Conservation (phyloP, 2,888 invertebrate genomes). For the Rhagonycha lutea region DNA sequence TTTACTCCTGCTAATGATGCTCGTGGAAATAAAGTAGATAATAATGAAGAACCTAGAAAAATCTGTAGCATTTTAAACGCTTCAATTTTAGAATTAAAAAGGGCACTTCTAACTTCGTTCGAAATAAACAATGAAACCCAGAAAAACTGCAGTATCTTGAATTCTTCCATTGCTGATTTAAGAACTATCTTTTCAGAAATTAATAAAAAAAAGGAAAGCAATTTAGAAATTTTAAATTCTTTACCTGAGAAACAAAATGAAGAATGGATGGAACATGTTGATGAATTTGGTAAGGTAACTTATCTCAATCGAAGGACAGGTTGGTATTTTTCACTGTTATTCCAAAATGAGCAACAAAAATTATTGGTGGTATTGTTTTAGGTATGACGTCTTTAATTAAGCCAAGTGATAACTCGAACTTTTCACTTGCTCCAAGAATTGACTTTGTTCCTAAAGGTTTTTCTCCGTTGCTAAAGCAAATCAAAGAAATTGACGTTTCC, state of each 20-base stretch:
- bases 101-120: not conserved
- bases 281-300: not conserved
- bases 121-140: not conserved
- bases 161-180: not conserved
- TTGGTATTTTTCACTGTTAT: not conserved
- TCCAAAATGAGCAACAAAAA: not conserved
- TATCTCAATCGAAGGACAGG: not conserved
- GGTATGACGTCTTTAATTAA: constrained; percentile 43
- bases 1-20: not conserved
- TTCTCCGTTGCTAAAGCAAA: constrained; percentile 59
- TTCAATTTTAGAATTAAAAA: not conserved
- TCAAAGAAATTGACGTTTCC: constrained; percentile 38
- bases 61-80: not conserved
- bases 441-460: constrained; percentile 64
- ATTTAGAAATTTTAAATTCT: not conserved
- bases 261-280: not conserved
- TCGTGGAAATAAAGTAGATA: not conserved
- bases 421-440: constrained; percentile 56
- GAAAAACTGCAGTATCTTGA: not conserved
- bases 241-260: not conserved
- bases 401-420: constrained; percentile 35
- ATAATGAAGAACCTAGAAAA: not conserved
- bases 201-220: not conserved
- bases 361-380: constrained; percentile 15
- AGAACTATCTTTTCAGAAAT: not conserved